Evolutionary conservation across 2,797 vertebrate species (phyloP).

Genomic region (Pseudochirops corinnae): DNA sequence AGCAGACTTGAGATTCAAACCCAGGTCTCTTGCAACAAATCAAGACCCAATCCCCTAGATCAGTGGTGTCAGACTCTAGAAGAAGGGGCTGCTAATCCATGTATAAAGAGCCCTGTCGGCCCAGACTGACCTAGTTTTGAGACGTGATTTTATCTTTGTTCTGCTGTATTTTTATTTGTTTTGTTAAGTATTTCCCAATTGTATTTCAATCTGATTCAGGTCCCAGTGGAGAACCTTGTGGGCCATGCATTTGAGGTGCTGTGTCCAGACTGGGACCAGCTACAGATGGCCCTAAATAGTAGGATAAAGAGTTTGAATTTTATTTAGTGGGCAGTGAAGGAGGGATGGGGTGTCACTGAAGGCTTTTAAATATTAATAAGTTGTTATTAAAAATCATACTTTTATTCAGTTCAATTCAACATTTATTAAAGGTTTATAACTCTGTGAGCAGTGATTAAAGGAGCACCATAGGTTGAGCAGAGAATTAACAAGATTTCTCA

Average conservation of each 20-base stretch:
- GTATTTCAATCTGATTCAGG: neutral
- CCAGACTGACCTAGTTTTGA: neutral
- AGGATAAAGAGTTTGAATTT: neutral
- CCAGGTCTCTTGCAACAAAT: neutral
- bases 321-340: neutral
- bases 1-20: neutral
- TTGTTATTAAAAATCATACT: neutral
- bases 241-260: neutral
- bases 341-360: neutral
- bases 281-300: neutral
- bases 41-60: neutral
- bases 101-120: neutral
- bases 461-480: neutral
- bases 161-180: neutral
- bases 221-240: no score
- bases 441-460: neutral
- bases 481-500: neutral
- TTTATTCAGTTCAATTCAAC: neutral
- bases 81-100: neutral
- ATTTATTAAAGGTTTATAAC: neutral
- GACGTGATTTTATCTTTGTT: neutral
- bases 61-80: neutral
- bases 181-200: neutral
- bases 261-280: neutral
- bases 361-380: neutral